These are phyloP conservation scores for Hepsetus odoe DNA, from an alignment of 2,113 vertebrate genomes.

Conservation along the genomic window DNA sequence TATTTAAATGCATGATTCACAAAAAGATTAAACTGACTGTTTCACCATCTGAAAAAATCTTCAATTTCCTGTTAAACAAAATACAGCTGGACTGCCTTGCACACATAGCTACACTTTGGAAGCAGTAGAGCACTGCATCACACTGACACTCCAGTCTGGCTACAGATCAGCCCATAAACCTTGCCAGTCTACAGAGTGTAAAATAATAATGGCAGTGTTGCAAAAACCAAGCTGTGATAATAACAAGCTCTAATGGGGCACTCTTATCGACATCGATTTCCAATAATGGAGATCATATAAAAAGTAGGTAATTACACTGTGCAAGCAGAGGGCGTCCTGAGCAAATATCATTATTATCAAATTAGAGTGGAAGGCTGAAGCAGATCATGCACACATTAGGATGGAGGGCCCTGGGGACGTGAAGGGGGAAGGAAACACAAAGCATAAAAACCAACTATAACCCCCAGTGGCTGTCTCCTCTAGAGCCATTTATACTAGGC, in stretches of 20 bases:
- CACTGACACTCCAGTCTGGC: conserved; percentile 36
- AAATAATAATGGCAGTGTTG: conserved; percentile 63
- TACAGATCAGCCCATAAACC: conserved; percentile 49
- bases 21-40: neutral
- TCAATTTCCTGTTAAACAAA: no score
- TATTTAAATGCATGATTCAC: neutral
- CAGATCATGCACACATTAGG: conserved; percentile 53
- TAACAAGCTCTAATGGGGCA: conserved; percentile 63
- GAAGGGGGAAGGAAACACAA: conserved; percentile 37
- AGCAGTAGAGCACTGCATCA: conserved; percentile 30
- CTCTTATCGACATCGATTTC: conserved; percentile 65
- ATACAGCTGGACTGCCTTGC: neutral
- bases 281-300: conserved; percentile 67
- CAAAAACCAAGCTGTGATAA: conserved; percentile 65
- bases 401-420: conserved; percentile 50
- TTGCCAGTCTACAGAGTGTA: conserved; percentile 53
- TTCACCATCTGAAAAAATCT: neutral
- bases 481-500: conserved; percentile 20
- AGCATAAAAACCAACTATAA: conserved; percentile 37
- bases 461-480: conserved; percentile 21
- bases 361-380: conserved; percentile 59
- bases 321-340: conserved; percentile 62
- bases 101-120: conserved; percentile 13
- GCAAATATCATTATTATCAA: conserved; percentile 67
- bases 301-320: conserved; percentile 65